Percentiles rank a stretch among this genome's conserved stretches.
These are phyloP conservation scores for Propsilocerus akamusi DNA, from an alignment of 1,140 invertebrate species.

Conservation along the genomic window DNA sequence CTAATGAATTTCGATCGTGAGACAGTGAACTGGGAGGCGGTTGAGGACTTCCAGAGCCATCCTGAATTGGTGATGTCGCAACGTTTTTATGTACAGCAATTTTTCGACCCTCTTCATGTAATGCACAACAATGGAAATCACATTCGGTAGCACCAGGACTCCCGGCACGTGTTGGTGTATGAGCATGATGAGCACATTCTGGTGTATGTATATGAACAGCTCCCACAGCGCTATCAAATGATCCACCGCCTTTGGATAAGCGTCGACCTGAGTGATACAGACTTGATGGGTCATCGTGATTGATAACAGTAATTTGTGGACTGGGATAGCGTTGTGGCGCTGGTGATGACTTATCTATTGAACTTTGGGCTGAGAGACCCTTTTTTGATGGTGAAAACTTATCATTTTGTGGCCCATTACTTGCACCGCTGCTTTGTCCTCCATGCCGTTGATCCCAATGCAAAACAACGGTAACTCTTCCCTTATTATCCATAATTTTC, in stretches of 20 bases:
- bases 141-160: conserved; percentile 47
- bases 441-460: conserved; percentile 74
- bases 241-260: conserved; percentile 43
- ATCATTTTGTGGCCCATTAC: conserved; percentile 42
- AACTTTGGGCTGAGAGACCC: conserved; percentile 39
- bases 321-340: conserved; percentile 37
- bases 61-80: conserved; percentile 78
- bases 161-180: conserved; percentile 34
- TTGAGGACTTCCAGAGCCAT: conserved; percentile 43
- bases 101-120: conserved; percentile 77
- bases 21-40: conserved; percentile 34
- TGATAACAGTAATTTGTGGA: conserved; percentile 79
- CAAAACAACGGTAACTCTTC: conserved; percentile 79
- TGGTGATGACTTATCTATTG: conserved; percentile 43
- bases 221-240: conserved; percentile 42
- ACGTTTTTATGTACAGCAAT: conserved; percentile 82
- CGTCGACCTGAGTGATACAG: conserved; percentile 28
- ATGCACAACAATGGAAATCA: conserved; percentile 86
- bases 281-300: conserved; percentile 53
- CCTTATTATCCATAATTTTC: conserved; percentile 94
- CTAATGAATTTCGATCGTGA: conserved; percentile 27
- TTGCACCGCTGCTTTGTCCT: conserved; percentile 30
- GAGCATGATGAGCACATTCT: conserved; percentile 58
- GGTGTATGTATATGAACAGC: conserved; percentile 67
- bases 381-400: conserved; percentile 35